Base-by-base conservation (phyloP, 2,888 invertebrate genomes). In the Empis stercorea region DNA sequence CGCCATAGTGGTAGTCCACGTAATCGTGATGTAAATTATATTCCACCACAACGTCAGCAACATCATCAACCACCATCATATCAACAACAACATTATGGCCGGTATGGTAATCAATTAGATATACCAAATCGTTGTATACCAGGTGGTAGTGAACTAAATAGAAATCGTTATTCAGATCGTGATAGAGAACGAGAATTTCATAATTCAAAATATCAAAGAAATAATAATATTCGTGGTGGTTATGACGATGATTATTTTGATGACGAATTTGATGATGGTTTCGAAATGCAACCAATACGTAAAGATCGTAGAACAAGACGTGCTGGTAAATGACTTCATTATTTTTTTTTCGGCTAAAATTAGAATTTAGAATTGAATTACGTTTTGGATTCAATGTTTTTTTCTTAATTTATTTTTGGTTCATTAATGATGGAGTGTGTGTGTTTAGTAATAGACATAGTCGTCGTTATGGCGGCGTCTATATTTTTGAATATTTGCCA, bases 221-320 rank as follows among this genome's bases (percentile, higher is more conserved):
- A 23, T 59, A 57, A 3, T 59, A n/a, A n/a, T n/a, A n/a, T n/a
- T n/a, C 44, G 10, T 46, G 44, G 10, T 46, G 49, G 5, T 47
- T 49, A 10, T 47, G 43, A 23, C 39, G 55, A 3, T 55, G 55
- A 44, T 59, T 63, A 7, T 61, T 61, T 10, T 51, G 53, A 9
- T 32, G 59, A 63, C 46, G 61, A 63, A 17, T 62, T 59, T 34
- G 65, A 63, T 17, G 64, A 65, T 40, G 62, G 62, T 37, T 59
- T 61, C 32, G 66, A 66, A 38, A 49, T 55, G 44, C 51, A 54
- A 37, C 51, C 54, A 13, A 52, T 55, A 23, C 50, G 52, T 3
- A 56, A 55, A 34, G 58, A 56, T 36, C 52, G 55, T 46, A 51
- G 52, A 43, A 52, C 53, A 15, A 49, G 57, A 17, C 53, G 52